phyloP scores from a whole-genome alignment of 1,140 invertebrate genomes.

The Radopholus similis region DNA sequence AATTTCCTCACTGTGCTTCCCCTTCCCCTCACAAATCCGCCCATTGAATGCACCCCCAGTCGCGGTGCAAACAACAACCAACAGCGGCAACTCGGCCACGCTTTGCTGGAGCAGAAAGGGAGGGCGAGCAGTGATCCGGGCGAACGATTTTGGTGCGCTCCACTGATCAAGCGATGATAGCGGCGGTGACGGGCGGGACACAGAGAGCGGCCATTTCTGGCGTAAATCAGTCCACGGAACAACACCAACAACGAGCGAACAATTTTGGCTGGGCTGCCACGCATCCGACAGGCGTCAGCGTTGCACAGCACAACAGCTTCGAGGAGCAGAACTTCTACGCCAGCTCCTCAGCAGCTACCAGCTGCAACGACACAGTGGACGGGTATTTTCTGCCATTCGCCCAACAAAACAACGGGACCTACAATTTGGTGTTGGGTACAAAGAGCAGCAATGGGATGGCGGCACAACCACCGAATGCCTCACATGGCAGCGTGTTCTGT shows the following conservation, averaged over 20 bases:
- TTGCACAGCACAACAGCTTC: too few species aligned
- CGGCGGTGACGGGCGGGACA: neutral
- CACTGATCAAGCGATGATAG: slow-evolving; percentile 17
- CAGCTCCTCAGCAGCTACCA: too few species aligned
- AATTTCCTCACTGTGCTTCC: too few species aligned
- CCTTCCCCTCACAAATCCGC: too few species aligned
- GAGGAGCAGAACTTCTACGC: too few species aligned
- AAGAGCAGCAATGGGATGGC: neutral
- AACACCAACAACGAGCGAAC: neutral
- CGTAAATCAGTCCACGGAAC: neutral
- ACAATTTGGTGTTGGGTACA: neutral
- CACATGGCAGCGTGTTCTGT: neutral
- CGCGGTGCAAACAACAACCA: too few species aligned
- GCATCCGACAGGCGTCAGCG: neutral
- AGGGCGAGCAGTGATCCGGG: slow-evolving; percentile 8
- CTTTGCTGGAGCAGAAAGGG: neutral
- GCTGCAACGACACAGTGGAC: too few species aligned
- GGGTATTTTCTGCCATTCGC: too few species aligned
- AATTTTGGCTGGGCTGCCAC: neutral
- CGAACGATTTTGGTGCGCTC: slow-evolving; percentile 12
- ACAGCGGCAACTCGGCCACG: too few species aligned
- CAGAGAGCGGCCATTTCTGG: neutral
- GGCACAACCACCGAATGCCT: neutral
- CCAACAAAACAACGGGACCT: too few species aligned
- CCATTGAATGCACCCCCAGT: neutral